Base-by-base conservation (phyloP, 30 jellyfish, hydroid and myxozoan species). In the Aurelia sp. region DNA sequence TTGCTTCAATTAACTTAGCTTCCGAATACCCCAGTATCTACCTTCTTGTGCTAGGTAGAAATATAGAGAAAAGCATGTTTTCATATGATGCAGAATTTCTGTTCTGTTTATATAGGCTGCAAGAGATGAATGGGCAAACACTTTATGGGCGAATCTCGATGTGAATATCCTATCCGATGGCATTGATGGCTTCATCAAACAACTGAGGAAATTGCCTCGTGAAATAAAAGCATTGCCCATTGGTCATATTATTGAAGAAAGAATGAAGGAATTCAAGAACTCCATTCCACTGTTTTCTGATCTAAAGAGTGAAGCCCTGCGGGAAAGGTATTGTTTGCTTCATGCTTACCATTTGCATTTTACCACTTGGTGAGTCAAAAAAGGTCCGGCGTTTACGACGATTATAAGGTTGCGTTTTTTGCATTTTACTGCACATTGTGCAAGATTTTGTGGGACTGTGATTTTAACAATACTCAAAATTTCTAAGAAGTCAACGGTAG, bases 131-230 rank as follows among this genome's bases (percentile, higher is more conserved):
- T 92, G 98, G 98, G 90, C 98, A 19, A 92, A 78, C 74, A 92
- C 98, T 18, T 79, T 92, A 17, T 92, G 98, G 98, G 98, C 92
- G 4, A 92, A 92, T 63, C 91, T 92, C 3, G 96, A 92, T 73
- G 97, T 92, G 64, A 83, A 81, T 6, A 75, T 92, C 76, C 82
- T 92, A 13, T 87, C 96, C 9, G 92, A 80, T 64, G 98, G 98
- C 19, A 74, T 92, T 62, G 98, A 92, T 81, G 95, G 90, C 13
- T 92, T 87, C 66, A 88, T 86, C 52, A 82, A 92, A 35, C 92
- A 87, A 64, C 51, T 92, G 63, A 87, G 82, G 48, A 81, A 77
- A 80, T 66, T 92, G 74, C 97, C 98, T 3, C 90, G 86, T 59
- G 97, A 92, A 21, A 96, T 84, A 62, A 92, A 92, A 59, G 95